phyloP scores from a whole-genome alignment of 2,113 vertebrate species.

The Lepisosteus oculatus region DNA sequence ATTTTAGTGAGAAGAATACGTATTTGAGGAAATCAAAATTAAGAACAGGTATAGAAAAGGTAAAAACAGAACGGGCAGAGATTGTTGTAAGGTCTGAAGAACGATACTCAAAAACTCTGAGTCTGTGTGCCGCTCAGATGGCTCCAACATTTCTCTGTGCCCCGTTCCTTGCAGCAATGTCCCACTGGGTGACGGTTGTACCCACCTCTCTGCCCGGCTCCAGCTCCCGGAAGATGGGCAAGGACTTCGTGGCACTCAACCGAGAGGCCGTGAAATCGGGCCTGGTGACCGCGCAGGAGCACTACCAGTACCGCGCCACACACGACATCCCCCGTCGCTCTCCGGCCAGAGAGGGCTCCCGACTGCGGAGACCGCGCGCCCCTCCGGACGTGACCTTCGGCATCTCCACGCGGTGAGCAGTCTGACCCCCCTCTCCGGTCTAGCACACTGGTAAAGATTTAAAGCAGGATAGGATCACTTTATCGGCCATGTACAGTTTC shows the following conservation, averaged over 20 bases:
- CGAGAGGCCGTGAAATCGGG: conserved; percentile 66
- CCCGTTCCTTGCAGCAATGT: conserved; percentile 59
- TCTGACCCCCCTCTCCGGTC: background rate
- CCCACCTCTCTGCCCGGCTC: background rate
- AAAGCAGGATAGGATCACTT: no score
- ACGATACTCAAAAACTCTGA: no score
- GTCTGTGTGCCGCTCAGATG: no score
- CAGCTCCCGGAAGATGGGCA: conserved; percentile 27
- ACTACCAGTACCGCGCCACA: conserved; percentile 65
- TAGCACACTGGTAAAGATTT: no score
- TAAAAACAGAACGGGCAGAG: no score
- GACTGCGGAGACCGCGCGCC: conserved; percentile 19
- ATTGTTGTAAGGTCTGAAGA: no score
- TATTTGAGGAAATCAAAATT: no score
- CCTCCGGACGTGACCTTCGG: conserved; percentile 62
- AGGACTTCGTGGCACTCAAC: conserved; percentile 75
- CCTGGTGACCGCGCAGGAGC: conserved; percentile 65
- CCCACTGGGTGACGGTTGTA: conserved; percentile 64
- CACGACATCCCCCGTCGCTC: conserved; percentile 45
- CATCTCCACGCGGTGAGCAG: conserved; percentile 61
- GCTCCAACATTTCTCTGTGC: conserved; percentile 1
- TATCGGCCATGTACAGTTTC: no score
- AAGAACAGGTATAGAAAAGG: no score
- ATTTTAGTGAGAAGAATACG: no score
- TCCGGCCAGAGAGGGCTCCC: background rate